A percentile compares a stretch with the other conserved stretches of the same genome.
Conservation (phyloP, 2,797 vertebrate species). For the Phoebastria nigripes region DNA sequence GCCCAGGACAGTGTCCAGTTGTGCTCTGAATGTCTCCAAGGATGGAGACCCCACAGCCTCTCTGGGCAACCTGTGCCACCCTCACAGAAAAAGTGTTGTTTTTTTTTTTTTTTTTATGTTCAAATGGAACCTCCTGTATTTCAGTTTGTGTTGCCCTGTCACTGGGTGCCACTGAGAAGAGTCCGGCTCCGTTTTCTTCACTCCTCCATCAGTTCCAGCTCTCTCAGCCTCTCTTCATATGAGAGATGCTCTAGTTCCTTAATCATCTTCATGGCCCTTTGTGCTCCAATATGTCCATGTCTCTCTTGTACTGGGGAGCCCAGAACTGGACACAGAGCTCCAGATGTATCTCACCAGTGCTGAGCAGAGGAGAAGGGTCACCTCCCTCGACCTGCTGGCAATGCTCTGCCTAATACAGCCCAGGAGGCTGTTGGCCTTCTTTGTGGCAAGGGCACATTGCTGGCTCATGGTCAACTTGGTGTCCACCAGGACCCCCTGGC, state of each 20-base stretch:
- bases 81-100: neutral
- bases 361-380: neutral
- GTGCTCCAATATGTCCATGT: neutral
- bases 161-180: neutral
- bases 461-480: neutral
- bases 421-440: neutral
- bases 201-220: neutral
- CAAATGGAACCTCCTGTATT: neutral
- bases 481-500: neutral
- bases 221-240: neutral
- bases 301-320: neutral
- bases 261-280: neutral
- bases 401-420: neutral
- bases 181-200: neutral
- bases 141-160: neutral
- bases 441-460: neutral
- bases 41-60: neutral
- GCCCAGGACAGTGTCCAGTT: neutral
- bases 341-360: neutral
- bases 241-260: neutral
- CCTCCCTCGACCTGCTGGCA: neutral
- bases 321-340: neutral
- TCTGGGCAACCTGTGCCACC: neutral
- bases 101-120: neutral
- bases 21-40: neutral